A percentile compares a stretch with the other conserved stretches of the same genome.
phyloP scores from a whole-genome alignment of 2,113 vertebrate genomes.

The Menura novaehollandiae region DNA sequence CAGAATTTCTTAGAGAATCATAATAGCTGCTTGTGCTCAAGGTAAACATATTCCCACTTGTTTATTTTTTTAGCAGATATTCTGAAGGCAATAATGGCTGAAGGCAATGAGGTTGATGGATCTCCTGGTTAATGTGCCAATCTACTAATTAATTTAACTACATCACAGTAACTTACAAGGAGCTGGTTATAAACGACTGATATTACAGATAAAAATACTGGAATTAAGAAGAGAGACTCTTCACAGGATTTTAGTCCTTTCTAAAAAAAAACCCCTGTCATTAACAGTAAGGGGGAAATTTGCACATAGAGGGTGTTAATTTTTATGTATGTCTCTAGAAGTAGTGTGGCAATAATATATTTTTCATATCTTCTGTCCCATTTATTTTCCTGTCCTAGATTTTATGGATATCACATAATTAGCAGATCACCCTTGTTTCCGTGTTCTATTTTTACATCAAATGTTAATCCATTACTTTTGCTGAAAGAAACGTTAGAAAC shows the following conservation, averaged over 20 bases:
- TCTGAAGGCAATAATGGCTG: neutral
- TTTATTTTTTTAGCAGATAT: neutral
- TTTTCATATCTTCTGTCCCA: neutral
- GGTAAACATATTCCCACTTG: neutral
- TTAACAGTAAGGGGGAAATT: neutral
- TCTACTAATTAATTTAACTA: neutral
- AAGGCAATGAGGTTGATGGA: neutral
- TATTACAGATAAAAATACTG: neutral
- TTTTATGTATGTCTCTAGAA: neutral
- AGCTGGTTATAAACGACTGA: neutral
- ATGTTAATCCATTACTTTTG: neutral
- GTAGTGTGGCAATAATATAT: neutral
- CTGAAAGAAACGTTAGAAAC: neutral
- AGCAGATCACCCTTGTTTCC: neutral
- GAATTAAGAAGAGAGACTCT: neutral
- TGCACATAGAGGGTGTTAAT: neutral
- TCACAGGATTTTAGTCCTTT: neutral
- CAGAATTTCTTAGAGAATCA: neutral
- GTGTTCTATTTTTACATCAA: neutral
- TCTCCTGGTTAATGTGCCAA: neutral
- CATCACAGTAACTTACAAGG: neutral
- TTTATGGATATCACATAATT: neutral
- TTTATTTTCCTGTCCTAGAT: neutral
- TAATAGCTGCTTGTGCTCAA: neutral
- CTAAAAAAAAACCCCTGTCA: neutral